These are phyloP conservation scores for Lochmaea crataegi DNA, from an alignment of 2,888 invertebrate genomes.

Conservation along the genomic window DNA sequence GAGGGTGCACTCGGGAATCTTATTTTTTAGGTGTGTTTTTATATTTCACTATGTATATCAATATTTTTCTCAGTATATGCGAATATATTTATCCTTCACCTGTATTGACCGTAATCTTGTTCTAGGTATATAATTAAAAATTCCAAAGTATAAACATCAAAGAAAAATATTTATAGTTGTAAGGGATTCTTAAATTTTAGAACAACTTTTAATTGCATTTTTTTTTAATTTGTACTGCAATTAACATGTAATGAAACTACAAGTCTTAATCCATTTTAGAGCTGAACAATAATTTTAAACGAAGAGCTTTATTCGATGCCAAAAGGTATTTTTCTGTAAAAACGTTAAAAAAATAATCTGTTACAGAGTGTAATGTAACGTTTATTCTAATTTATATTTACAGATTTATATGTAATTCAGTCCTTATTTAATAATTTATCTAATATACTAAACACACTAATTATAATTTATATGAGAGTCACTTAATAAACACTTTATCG, in stretches of 20 bases:
- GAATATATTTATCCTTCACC: background rate
- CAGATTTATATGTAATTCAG: no score
- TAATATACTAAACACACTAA: no score
- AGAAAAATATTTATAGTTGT: background rate
- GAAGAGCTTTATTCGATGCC: background rate
- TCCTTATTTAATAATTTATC: no score
- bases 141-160: slow-evolving; percentile 8
- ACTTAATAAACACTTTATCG: no score
- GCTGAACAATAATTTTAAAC: background rate
- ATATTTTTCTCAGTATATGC: background rate
- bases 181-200: slow-evolving; percentile 1
- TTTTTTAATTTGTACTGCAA: background rate
- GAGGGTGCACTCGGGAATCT: slow-evolving; percentile 5
- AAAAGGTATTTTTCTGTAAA: no score
- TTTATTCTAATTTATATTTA: no score
- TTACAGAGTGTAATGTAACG: no score
- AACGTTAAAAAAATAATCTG: no score
- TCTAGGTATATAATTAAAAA: slow-evolving; percentile 8
- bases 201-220: slow-evolving; percentile 13
- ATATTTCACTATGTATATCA: background rate
- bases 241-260: slow-evolving; percentile 7
- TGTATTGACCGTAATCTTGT: background rate
- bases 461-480: no score
- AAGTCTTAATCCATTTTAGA: background rate
- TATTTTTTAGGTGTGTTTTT: slow-evolving; percentile 2